Evolutionary conservation across 2,797 vertebrate genomes (phyloP).

Genomic region (Mionectes olivaceus): DNA sequence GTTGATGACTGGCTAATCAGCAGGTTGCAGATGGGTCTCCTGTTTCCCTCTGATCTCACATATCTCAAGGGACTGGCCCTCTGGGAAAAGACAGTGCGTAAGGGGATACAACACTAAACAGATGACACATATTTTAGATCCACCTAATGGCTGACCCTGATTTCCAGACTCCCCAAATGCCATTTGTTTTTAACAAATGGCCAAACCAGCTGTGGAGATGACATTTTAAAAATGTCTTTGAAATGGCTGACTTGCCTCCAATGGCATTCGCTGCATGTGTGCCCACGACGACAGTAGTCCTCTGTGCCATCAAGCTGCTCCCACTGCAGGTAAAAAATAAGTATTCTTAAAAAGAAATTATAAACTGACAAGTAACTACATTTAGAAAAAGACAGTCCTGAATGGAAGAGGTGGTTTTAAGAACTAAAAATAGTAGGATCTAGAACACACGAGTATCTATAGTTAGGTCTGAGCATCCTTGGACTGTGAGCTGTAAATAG

Average conservation of each 20-base stretch:
- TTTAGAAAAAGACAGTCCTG: neutral
- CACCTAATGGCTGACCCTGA: slow-evolving; percentile 37
- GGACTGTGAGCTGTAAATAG: neutral
- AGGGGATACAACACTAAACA: slow-evolving; percentile 47
- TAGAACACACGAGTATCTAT: neutral
- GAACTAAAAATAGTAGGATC: neutral
- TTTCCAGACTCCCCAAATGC: slow-evolving; percentile 41
- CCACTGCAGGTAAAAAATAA: slow-evolving; percentile 29
- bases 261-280: slow-evolving; percentile 38
- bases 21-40: slow-evolving; percentile 41
- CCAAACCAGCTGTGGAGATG: slow-evolving; percentile 21
- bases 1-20: slow-evolving; percentile 27
- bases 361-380: neutral
- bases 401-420: neutral
- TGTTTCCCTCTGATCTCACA: slow-evolving; percentile 43
- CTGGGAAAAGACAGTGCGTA: neutral
- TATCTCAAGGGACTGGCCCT: neutral
- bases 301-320: neutral
- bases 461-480: neutral
- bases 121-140: slow-evolving; percentile 60
- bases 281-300: slow-evolving; percentile 29
- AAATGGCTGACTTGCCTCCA: slow-evolving; percentile 37
- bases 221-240: slow-evolving; percentile 64
- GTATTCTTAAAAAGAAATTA: neutral
- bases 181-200: slow-evolving; percentile 72